These are phyloP conservation scores for Agonum fuliginosum DNA, from an alignment of 2,888 invertebrate species.

Conservation along the genomic window DNA sequence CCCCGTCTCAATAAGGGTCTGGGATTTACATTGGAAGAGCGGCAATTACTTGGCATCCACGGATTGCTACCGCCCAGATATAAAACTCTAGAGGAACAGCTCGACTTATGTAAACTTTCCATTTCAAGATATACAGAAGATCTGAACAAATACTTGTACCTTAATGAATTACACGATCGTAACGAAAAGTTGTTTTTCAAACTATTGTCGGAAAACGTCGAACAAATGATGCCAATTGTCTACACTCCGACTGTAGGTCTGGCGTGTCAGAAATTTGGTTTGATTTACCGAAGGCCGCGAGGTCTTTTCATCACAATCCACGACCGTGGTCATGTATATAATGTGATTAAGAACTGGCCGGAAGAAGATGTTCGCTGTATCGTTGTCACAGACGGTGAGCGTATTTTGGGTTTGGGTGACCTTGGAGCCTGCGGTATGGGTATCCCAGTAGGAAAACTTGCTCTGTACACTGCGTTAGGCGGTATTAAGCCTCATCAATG, in stretches of 20 bases:
- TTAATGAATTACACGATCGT: conserved; percentile 94
- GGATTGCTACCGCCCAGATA: conserved; percentile 97
- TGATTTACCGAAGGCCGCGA: conserved; percentile 94
- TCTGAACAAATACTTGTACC: conserved; percentile 96
- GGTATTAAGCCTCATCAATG: conserved; percentile 98
- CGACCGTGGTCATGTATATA: conserved; percentile 93
- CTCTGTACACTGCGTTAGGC: conserved; percentile 96
- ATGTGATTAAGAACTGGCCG: conserved; percentile 94
- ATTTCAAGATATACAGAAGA: conserved; percentile 93
- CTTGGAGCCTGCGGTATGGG: conserved; percentile 98
- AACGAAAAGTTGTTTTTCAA: conserved; percentile 98
- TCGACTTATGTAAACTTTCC: conserved; percentile 93
- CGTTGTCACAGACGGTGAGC: conserved; percentile 97
- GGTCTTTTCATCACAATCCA: conserved; percentile 97
- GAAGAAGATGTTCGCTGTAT: conserved; percentile 90
- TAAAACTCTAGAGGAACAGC: conserved; percentile 94
- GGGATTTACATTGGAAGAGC: conserved; percentile 95
- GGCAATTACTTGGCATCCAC: conserved; percentile 96
- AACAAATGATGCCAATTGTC: conserved; percentile 96
- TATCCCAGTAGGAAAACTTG: conserved; percentile 97
- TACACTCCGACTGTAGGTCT: conserved; percentile 98
- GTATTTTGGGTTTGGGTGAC: conserved; percentile 97
- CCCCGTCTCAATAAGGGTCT: conserved; percentile 96
- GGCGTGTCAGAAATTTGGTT: conserved; percentile 97
- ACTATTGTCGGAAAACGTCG: conserved; percentile 92